Base-by-base conservation (phyloP, 2,888 invertebrate species). In the Agrenia bidenticulata region DNA sequence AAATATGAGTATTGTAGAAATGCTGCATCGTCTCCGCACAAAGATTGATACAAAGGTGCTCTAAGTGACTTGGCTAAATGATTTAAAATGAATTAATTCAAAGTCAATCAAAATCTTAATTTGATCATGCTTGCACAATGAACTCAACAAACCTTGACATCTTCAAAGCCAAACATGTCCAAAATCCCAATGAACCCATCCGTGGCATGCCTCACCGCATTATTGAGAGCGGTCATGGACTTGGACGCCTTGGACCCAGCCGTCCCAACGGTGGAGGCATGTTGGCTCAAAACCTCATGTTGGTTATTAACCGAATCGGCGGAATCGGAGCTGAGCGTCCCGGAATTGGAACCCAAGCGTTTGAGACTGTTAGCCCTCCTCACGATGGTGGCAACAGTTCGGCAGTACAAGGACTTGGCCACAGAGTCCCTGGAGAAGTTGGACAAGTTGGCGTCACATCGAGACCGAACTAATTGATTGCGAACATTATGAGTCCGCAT, bases 21-120 rank as follows among this genome's bases (percentile, higher is more conserved):
- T 95, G 95, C 80, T 96, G 95, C 92, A 96, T 93, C 37, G 94
- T 94, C 83, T 96, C 96, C 0, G 95, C 94, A 81, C 94, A 94
- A 69, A 96, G 83, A 82, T 96, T 96, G 77, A 94, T 93, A 82
- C 95, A 95, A 66, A 96, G 83, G 80, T 95, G 95, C 80, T 96
- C 95, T 76, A 96, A 83, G 75, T 92, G 91, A 77, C 91, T 89
- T 1, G 92, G 92, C 81, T 45, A 45, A 19, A 41, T 32, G 32
- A 32, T 7, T 13, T 27, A 19, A 32, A 55, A 54, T 24, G 5
- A 53, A 53, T n/a, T n/a, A 24, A 24, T 53, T n/a, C 26, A 27
- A 55, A n/a, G 17, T 27, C 55, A n/a, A 42, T 15, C 7, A 57
- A 17, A 17, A 27, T 11, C n/a, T 9, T 56, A 15, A 19, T 26